Conservation (phyloP, 2,113 vertebrate species). For the Mus spicilegus region DNA sequence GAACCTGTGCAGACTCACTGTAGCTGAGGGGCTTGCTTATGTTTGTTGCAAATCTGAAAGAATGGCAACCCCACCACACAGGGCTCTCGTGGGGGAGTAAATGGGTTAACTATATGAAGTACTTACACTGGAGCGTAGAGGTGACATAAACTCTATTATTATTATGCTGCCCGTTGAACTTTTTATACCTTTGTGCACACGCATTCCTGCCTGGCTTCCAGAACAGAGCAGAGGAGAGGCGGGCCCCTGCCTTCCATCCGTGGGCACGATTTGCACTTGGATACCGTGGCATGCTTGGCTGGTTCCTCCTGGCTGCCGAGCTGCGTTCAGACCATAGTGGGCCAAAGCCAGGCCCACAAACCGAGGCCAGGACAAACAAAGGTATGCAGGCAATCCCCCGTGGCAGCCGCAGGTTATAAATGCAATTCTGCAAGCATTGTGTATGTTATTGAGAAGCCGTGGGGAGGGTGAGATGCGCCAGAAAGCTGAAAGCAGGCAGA, state of each 20-base stretch:
- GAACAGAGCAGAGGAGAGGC: not conserved
- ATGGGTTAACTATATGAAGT: slow-evolving; percentile 7
- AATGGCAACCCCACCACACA: not conserved
- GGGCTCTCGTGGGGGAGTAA: not conserved
- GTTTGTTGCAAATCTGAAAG: not conserved
- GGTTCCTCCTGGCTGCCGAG: not conserved
- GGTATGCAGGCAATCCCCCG: not conserved
- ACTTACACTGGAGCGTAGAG: not conserved
- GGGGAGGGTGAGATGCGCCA: not conserved
- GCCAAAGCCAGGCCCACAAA: not conserved
- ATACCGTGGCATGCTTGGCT: not conserved
- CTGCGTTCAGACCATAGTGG: not conserved
- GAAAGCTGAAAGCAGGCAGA: slow-evolving; percentile 31
- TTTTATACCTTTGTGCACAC: not conserved
- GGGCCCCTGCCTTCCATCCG: not conserved
- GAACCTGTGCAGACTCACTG: not conserved
- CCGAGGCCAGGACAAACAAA: not conserved
- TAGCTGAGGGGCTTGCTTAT: not conserved
- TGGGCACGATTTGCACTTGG: not conserved
- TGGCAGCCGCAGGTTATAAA: not conserved
- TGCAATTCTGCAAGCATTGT: not conserved
- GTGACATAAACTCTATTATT: slow-evolving; percentile 32
- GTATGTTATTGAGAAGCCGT: not conserved
- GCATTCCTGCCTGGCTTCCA: not conserved
- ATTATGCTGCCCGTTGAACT: not conserved